Evolutionary conservation across 2,113 vertebrate genomes (phyloP), one percentile per base, ranked within the genome.

Genomic region (Vidua chalybeata): DNA sequence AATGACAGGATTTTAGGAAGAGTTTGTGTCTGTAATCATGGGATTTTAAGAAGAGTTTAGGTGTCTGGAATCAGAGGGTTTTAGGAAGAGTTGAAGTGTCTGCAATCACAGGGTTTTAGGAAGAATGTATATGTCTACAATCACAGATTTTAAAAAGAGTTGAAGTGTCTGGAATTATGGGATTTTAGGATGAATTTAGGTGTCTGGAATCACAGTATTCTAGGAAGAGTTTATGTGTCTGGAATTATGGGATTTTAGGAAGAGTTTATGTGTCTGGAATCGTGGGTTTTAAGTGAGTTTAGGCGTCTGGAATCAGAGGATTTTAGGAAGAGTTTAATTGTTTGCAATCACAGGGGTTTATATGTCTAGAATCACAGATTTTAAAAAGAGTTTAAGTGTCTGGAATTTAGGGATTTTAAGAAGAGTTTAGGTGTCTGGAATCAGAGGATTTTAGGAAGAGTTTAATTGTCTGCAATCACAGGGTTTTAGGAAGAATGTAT

Each of bases 391-490:
- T 49, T 28, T 28, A 35, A 4, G 3, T 37, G 21, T 14, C 8
- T 24, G 15, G 16, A 35, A 35, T 35, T 35, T 35, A 35, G 35
- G 35, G 35, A 35, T 35, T 35, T 35, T 35, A 35, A 35, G 30
- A 15, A 15, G 12, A 55, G 31, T 27, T n/a, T 26, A 14, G 3
- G 2, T 43, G 22, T 20, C 22, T 43, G 23, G 5, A 27, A 45
- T 16, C 1, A 45, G 0, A 2, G 23, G 39, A 13, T 74, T 58
- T 0, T 28, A 28, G 8, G 31, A 22, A 10, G 15, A 28, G 33
- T 16, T 63, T 18, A 55, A 3, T 1, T 28, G 15, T 46, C 4
- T 77, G 55, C 15, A 31, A 62, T 13, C 0, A 1, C 1, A 3
- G 22, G 45, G 6, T n/a, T 79, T 12, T 59, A 58, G 2, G 19